A percentile compares a stretch with the other conserved stretches of the same genome.
Evolutionary conservation across 2,888 invertebrate genomes (phyloP).

Genomic region (Adela reaumurella): DNA sequence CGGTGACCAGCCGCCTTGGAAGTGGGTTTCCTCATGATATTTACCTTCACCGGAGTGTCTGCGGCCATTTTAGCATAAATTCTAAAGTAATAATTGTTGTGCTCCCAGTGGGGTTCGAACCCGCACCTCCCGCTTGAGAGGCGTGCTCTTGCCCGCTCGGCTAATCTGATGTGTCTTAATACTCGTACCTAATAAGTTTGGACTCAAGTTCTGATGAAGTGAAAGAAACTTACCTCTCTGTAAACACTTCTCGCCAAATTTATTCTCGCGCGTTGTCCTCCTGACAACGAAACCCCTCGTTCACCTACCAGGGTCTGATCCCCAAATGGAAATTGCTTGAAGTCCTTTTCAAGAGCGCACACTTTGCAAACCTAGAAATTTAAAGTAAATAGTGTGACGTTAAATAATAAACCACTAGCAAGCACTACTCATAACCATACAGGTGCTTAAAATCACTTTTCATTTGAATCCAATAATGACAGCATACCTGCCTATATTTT

Average conservation of each 20-base stretch:
- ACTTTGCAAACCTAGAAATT: slow-evolving; percentile 54
- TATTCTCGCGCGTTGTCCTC: slow-evolving; percentile 80
- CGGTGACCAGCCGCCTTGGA: too few species aligned
- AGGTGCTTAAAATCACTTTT: neutral
- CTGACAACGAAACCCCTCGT: slow-evolving; percentile 75
- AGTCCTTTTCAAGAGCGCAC: slow-evolving; percentile 66
- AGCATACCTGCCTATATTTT: slow-evolving; percentile 60
- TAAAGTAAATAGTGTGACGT: too few species aligned
- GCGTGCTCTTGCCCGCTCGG: too few species aligned
- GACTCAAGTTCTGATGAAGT: too few species aligned
- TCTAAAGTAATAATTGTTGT: too few species aligned
- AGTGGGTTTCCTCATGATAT: too few species aligned
- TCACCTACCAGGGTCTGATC: slow-evolving; percentile 80
- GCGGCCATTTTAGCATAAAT: too few species aligned
- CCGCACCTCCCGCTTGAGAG: too few species aligned
- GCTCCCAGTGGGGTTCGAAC: too few species aligned
- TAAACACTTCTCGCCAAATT: slow-evolving; percentile 76
- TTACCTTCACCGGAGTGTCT: too few species aligned
- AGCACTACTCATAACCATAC: neutral
- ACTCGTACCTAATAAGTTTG: too few species aligned
- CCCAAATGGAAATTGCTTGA: slow-evolving; percentile 70
- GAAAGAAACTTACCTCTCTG: slow-evolving; percentile 54
- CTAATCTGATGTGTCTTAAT: too few species aligned
- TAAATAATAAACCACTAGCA: neutral
- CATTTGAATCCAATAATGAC: neutral